A percentile compares a stretch with the other conserved stretches of the same genome.
Conservation (phyloP, 2,797 vertebrate species). For the Silurus aristotelis region DNA sequence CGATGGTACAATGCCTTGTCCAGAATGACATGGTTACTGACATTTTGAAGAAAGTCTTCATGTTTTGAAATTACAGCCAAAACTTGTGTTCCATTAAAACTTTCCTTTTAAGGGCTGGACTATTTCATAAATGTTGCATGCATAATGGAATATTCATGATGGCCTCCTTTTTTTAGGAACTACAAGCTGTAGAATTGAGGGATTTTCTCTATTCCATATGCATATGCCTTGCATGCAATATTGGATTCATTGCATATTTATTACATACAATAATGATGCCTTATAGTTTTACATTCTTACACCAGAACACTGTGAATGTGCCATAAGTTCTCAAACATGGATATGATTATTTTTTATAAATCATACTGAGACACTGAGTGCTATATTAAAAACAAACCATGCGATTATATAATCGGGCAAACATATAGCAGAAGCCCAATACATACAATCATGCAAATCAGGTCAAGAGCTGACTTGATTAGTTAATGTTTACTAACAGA, state of each 20-base stretch:
- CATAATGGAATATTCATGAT: not conserved
- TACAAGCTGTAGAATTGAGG: not conserved
- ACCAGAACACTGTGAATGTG: not conserved
- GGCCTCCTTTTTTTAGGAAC: not conserved
- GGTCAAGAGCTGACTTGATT: not conserved
- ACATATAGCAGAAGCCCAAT: not conserved
- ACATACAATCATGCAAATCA: not conserved
- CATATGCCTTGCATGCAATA: not conserved
- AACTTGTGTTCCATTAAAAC: slow-evolving; percentile 20
- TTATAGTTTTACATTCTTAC: not conserved
- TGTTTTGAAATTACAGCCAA: not conserved
- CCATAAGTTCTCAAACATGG: not conserved
- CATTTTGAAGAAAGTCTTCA: not conserved
- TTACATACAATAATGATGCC: not conserved
- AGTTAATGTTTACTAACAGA: not conserved
- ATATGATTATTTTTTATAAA: not conserved
- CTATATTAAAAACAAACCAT: not conserved
- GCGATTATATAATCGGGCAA: not conserved
- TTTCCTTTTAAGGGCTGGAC: slow-evolving; percentile 1
- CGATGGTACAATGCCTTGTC: too few relatives aligned
- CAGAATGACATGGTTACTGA: not conserved
- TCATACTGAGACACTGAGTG: not conserved
- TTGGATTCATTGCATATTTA: not conserved
- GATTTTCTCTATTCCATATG: slow-evolving; percentile 10
- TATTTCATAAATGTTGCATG: slow-evolving; percentile 2